Evolutionary conservation across 2,797 vertebrate genomes (phyloP).

Genomic region (Anguilla megastoma): DNA sequence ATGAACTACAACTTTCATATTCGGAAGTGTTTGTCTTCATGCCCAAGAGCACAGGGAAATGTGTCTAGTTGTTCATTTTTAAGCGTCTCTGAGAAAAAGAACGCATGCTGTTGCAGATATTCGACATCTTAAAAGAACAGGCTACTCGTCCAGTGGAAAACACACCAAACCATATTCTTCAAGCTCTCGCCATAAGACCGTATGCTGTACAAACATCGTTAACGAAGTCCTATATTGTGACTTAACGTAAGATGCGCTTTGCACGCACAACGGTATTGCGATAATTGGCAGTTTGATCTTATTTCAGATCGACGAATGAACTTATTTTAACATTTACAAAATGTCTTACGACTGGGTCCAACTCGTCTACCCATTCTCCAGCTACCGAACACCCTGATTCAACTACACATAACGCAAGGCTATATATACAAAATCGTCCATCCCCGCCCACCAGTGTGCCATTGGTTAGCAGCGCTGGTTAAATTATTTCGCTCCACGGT

Average conservation of each 20-base stretch:
- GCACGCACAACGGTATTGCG: not conserved
- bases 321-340: not conserved
- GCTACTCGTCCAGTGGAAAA: not conserved
- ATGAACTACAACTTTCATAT: too few species aligned
- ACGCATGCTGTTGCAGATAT: too few species aligned
- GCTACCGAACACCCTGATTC: not conserved
- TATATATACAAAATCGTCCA: not conserved
- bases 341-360: not conserved
- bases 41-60: too few species aligned
- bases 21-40: too few species aligned
- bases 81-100: too few species aligned
- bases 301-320: not conserved
- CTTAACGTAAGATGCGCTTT: not conserved
- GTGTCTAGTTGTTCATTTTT: too few species aligned
- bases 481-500: constrained; percentile 18
- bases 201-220: not conserved
- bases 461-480: constrained; percentile 26
- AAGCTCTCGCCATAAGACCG: not conserved
- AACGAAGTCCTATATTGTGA: not conserved
- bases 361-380: not conserved
- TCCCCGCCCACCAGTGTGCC: constrained; percentile 25
- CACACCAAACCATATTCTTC: not conserved
- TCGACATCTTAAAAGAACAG: not conserved
- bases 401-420: not conserved
- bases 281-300: not conserved